Evolutionary conservation across 2,888 invertebrate genomes (phyloP).

Genomic region (Melanostoma mellinum): DNA sequence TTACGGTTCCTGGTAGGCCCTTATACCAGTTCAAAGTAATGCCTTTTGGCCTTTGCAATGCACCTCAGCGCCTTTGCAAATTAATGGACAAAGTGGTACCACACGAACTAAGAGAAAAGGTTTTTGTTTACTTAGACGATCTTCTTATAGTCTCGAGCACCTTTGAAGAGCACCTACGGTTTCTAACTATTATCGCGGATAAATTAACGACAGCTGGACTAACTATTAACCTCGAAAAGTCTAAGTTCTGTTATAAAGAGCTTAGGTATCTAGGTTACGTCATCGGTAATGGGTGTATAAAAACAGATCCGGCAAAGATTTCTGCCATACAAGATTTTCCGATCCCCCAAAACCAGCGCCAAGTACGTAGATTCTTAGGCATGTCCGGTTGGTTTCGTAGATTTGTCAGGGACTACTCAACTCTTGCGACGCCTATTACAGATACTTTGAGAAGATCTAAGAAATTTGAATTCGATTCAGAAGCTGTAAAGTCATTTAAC

Average conservation of each 20-base stretch:
- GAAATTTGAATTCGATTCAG: background rate
- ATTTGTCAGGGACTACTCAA: conserved; percentile 61
- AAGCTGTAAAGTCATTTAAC: too few relatives aligned
- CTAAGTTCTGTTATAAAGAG: conserved; percentile 13
- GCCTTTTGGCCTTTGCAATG: too few relatives aligned
- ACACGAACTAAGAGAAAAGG: conserved; percentile 14
- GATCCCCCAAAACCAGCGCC: conserved; percentile 31
- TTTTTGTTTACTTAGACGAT: conserved; percentile 62
- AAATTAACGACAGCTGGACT: conserved; percentile 26
- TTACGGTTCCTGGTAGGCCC: conserved; percentile 47
- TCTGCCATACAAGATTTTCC: conserved; percentile 9
- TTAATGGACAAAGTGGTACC: too few relatives aligned
- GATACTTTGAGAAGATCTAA: conserved; percentile 2
- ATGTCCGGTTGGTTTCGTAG: conserved; percentile 69
- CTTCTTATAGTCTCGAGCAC: conserved; percentile 36
- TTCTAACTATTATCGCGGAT: conserved; percentile 25
- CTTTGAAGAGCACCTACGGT: conserved; percentile 39
- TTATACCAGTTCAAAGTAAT: background rate
- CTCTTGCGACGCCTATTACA: conserved; percentile 35
- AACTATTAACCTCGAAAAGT: conserved; percentile 25
- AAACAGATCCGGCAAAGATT: conserved; percentile 6
- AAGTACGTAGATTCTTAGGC: conserved; percentile 67
- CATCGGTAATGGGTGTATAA: conserved; percentile 34
- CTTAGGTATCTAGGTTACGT: conserved; percentile 1
- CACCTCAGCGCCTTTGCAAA: too few relatives aligned